These are phyloP conservation scores for Protomyctophum bolini DNA, from an alignment of 2,113 vertebrate species.

Conservation along the genomic window DNA sequence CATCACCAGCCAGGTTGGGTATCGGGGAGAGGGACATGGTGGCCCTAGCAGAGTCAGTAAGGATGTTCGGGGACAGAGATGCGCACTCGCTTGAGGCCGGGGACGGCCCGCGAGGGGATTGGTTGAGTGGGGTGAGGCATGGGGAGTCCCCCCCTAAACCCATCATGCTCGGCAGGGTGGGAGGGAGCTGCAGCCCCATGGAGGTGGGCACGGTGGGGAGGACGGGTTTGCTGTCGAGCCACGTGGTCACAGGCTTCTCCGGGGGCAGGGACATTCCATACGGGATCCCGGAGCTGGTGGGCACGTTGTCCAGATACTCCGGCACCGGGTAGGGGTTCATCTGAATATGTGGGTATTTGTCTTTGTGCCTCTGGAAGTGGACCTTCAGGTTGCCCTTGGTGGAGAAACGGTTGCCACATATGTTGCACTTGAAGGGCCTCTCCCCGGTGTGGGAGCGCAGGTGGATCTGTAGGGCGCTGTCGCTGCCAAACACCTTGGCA, in stretches of 20 bases:
- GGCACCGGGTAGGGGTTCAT: constrained; percentile 99
- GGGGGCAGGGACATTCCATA: constrained; percentile 98
- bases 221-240: constrained; percentile 97
- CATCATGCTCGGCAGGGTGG: constrained; percentile 84
- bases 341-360: constrained; percentile 99
- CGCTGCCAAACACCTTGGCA: constrained; percentile 99
- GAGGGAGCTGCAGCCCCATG: constrained; percentile 90
- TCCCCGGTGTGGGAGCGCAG: constrained; percentile 98
- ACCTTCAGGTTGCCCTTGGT: constrained; percentile 99
- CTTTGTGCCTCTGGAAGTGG: constrained; percentile 99
- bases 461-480: constrained; percentile 98
- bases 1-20: constrained; percentile 70
- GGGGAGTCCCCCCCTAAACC: constrained; percentile 90
- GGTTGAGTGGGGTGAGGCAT: constrained; percentile 89
- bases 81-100: constrained; percentile 94
- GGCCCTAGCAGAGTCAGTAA: constrained; percentile 78
- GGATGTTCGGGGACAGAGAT: constrained; percentile 91
- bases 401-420: constrained; percentile 98
- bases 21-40: constrained; percentile 85
- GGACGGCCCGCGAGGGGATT: constrained; percentile 94
- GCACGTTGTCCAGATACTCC: constrained; percentile 98
- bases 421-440: constrained; percentile 98
- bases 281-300: constrained; percentile 97
- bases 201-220: constrained; percentile 88
- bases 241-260: constrained; percentile 96